Evolutionary conservation across 2,113 vertebrate species (phyloP), one percentile per base, ranked within the genome.

Genomic region (Brienomyrus longianalis): DNA sequence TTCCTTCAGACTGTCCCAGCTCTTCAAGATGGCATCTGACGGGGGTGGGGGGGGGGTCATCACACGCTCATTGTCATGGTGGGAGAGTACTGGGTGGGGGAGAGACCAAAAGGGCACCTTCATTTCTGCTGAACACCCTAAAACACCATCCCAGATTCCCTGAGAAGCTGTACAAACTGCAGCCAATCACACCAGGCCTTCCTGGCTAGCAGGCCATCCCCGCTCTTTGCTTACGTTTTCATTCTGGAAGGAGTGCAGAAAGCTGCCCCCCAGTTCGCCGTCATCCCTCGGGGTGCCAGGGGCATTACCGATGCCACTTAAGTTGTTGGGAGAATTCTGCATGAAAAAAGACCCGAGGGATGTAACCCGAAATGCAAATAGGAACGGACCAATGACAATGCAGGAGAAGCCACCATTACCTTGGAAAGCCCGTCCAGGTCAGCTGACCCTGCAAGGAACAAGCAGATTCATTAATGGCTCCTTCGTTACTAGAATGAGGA

Each of bases 31-130:
- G 96, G 97, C 97, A 97, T 97, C 97, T 83, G 94, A 96, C 95
- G 90, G 90, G 93, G 94, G 94, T 95, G 94, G 93, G 83, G 90
- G 94, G 43, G 93, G 92, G 92, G 51, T 92, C 92, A 95, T 99
- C 98, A 99, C 97, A 99, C 98, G 90, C 98, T 99, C 98, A 99
- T 99, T 95, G 98, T 99, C 98, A 99, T 99, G 97, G 98, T 99
- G 93, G 98, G 98, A 95, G 98, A 99, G 95, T 99, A 99, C 98
- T 99, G 94, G 92, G 91, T 93, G 92, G 93, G 86, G 85, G 62
- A 91, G 91, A 91, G 56, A 93, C 56, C 89, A 95, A 92, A 90
- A 91, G 90, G 23, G 35, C 13, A 8, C 23, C 21, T 8, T 48
- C 52, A 50, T 5, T 50, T 66, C 43, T n/a, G 70, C 39, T 27